Evolutionary conservation across 35 echinoderm and acorn worm species (phyloP), one percentile per base, ranked within the genome.

Genomic region (Ptychodera flava): DNA sequence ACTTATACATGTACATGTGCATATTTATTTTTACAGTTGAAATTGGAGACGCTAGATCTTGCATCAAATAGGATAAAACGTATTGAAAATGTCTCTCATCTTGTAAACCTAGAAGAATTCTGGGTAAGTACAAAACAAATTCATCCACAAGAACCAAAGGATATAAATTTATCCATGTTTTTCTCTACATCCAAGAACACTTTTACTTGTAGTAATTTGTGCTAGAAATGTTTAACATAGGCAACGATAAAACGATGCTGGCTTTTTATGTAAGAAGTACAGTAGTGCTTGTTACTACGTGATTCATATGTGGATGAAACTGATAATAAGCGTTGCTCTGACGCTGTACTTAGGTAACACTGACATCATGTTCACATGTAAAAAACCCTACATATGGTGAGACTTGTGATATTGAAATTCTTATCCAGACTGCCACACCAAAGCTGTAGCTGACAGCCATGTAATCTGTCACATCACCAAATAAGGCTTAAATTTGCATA

Each of bases 31-130:
- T 2, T 76, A 2, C 86, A 97, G 94, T 80, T 90, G 28, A 89
- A 91, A 35, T 77, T 97, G 34, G 90, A 89, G 79, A 97, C 95
- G 16, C 79, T 97, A 34, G 95, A 97, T 91, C 89, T 97, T 0
- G 95, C 95, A 32, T 85, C 92, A 34, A 97, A 97, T 85, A 82
- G 84, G 81, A 94, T 97, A 28, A 83, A 88, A 30, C 86, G 92
- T 15, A 30, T 97, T 38, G 35, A 92, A 36, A 93, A 97, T 81
- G 33, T 97, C 34, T 78, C 78, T 28, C 92, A 97, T 82, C 92
- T 97, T 1, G 85, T 91, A 1, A 27, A 52, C 35, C 83, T 97
- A 29, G 95, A 97, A 38, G 95, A 97, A 82, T 97, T 97, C 37
- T 97, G 95, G 95, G 95, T 97, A 88, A 91, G 95, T 78, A 36